A percentile compares a stretch with the other conserved stretches of the same genome.
Evolutionary conservation across 35 echinoderm and acorn worm species (phyloP).

Genomic region (Lytechinus variegatus): DNA sequence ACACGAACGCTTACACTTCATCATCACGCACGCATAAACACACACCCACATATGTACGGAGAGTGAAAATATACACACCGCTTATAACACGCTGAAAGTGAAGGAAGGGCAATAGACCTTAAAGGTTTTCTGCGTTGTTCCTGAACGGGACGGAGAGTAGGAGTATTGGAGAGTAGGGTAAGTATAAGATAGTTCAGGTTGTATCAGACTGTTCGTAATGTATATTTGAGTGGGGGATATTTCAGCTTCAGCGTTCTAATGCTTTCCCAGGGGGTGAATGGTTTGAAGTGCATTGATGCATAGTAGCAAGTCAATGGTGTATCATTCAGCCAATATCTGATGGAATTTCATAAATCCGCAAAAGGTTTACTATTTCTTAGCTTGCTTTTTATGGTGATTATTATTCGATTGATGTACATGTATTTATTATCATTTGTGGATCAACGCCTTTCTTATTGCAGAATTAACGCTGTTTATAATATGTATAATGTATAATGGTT

Average conservation of each 20-base stretch:
- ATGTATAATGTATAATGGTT: no score
- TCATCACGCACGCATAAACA: conserved; percentile 2
- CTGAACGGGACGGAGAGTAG: background rate
- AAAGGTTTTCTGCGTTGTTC: background rate
- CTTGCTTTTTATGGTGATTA: no score
- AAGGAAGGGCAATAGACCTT: background rate
- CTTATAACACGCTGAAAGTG: background rate
- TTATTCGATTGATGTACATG: no score
- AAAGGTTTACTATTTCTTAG: no score
- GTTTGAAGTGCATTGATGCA: background rate
- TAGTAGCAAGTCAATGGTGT: background rate
- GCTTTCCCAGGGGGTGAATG: background rate
- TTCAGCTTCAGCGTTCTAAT: background rate
- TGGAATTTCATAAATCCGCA: no score
- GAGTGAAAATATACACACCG: background rate
- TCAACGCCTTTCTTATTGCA: no score
- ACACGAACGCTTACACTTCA: background rate
- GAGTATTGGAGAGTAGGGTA: background rate
- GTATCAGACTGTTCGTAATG: background rate
- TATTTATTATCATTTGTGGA: no score
- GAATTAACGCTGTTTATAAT: no score
- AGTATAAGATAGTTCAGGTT: background rate
- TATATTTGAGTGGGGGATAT: background rate
- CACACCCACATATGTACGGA: background rate
- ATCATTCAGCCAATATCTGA: background rate